A percentile compares a stretch with the other conserved stretches of the same genome.
Conservation (phyloP, 2,888 invertebrate genomes). For the Oligia latruncula region DNA sequence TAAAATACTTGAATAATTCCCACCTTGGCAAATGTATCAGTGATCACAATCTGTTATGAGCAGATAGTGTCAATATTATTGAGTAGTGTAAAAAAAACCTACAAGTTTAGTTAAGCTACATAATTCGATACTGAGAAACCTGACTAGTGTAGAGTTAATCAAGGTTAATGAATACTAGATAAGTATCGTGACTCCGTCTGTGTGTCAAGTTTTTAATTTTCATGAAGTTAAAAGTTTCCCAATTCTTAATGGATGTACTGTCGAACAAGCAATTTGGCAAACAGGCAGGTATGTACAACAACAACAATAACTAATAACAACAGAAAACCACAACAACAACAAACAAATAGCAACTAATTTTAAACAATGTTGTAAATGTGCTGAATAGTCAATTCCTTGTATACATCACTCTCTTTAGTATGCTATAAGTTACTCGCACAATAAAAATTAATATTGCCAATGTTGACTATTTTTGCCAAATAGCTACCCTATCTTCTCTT, state of each 20-base stretch:
- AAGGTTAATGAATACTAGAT: slow-evolving; percentile 10
- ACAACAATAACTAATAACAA: too few species aligned
- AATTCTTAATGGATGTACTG: background rate
- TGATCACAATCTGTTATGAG: background rate
- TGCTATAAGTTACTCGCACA: background rate
- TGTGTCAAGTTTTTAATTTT: background rate
- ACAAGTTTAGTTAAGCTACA: slow-evolving; percentile 9
- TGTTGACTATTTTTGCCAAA: background rate
- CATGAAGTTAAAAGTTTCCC: background rate
- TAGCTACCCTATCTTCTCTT: background rate
- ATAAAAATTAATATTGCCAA: background rate
- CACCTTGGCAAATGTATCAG: background rate
- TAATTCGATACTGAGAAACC: slow-evolving; percentile 24
- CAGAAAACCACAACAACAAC: too few species aligned
- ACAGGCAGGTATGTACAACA: background rate
- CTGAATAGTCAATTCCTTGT: background rate
- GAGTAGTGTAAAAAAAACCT: background rate
- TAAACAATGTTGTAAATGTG: background rate
- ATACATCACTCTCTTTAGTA: background rate
- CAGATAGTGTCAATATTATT: slow-evolving; percentile 29
- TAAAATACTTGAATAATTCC: background rate
- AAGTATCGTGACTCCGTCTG: background rate
- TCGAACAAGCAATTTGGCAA: background rate
- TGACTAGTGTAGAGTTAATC: background rate
- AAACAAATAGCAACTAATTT: background rate